Evolutionary conservation across 2,888 invertebrate species (phyloP).

Genomic region (Ectobius pallidus): DNA sequence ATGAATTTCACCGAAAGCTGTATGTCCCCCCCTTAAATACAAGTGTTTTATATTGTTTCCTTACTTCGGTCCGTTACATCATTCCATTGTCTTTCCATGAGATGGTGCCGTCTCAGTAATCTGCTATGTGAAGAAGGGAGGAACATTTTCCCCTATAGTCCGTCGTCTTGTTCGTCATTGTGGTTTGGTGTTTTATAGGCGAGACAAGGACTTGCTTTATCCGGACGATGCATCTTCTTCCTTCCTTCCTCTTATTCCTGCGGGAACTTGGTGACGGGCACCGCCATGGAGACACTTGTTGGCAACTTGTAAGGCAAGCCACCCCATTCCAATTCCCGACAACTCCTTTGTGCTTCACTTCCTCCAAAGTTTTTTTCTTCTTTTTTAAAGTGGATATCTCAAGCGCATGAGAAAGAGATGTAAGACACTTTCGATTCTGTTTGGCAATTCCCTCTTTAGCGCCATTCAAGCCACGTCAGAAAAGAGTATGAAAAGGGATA

Average conservation of each 20-base stretch:
- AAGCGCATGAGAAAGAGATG: neutral
- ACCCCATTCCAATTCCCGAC: constrained; percentile 17
- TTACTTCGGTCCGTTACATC: neutral
- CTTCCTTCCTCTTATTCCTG: neutral
- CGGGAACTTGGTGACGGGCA: neutral
- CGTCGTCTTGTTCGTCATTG: constrained; percentile 1
- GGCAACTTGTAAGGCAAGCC: constrained; percentile 50
- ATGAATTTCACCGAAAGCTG: too few species aligned
- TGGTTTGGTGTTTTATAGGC: constrained; percentile 7
- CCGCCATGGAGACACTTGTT: constrained; percentile 49
- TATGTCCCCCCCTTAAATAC: neutral
- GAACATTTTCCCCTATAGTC: neutral
- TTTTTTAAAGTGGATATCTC: constrained; percentile 34
- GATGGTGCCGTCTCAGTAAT: neutral
- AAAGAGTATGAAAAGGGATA: neutral
- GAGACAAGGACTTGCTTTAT: constrained; percentile 4
- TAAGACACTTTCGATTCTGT: neutral
- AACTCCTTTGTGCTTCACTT: constrained; percentile 28
- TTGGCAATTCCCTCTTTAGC: neutral
- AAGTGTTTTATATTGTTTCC: too few species aligned
- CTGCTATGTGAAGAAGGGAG: neutral
- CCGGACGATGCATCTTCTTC: constrained; percentile 32
- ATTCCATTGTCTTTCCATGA: neutral
- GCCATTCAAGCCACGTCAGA: neutral
- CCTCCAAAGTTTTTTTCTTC: constrained; percentile 25